A percentile compares a stretch with the other conserved stretches of the same genome.
Evolutionary conservation across 2,888 invertebrate species (phyloP).

Genomic region (Limnephilus lunatus): DNA sequence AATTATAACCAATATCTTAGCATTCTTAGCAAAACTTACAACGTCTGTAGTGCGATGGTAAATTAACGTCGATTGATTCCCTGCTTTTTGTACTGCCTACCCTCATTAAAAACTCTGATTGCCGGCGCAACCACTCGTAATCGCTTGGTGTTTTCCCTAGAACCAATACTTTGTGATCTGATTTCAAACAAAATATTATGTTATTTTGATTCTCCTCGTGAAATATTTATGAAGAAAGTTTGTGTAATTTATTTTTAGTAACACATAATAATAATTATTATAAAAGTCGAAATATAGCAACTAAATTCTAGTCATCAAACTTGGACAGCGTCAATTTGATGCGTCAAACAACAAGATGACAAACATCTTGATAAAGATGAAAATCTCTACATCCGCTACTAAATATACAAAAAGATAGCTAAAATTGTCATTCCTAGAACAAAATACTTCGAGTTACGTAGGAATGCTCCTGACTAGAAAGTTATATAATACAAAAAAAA

Average conservation of each 20-base stretch:
- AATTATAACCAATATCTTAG: no score
- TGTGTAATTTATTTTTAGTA: neutral
- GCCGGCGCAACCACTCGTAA: no score
- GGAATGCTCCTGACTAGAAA: constrained; percentile 58
- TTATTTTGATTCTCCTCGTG: neutral
- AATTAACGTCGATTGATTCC: no score
- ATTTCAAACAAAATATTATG: neutral
- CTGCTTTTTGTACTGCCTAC: no score
- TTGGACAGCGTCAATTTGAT: neutral
- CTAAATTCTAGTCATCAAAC: neutral
- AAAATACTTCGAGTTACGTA: constrained; percentile 27
- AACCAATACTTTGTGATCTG: neutral
- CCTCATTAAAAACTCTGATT: no score
- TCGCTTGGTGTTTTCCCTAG: neutral
- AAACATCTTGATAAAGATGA: neutral
- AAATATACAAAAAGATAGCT: constrained; percentile 40
- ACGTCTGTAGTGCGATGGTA: no score
- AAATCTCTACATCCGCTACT: neutral
- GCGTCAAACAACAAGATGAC: neutral
- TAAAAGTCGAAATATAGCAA: neutral
- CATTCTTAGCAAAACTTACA: no score
- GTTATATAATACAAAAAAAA: constrained; percentile 30
- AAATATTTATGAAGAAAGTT: neutral
- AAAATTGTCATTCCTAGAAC: constrained; percentile 30
- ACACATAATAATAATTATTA: neutral